Percentiles rank a stretch among this genome's conserved stretches.
Evolutionary conservation across 2,888 invertebrate genomes (phyloP).

Genomic region (Orthosia gothica): DNA sequence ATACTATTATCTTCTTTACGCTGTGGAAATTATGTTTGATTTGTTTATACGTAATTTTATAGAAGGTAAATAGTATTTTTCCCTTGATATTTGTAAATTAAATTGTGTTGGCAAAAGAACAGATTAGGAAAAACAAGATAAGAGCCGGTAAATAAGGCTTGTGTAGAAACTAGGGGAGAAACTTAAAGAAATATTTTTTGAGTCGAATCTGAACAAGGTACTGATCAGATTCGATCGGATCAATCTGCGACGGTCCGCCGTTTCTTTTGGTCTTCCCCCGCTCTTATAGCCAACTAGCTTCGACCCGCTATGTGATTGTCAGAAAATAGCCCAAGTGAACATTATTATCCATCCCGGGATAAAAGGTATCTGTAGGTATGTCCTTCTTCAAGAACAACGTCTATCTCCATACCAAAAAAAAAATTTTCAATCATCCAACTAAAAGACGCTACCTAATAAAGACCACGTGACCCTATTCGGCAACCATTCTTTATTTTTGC

Average conservation of each 20-base stretch:
- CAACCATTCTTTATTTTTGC: background rate
- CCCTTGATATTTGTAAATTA: background rate
- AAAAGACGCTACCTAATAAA: background rate
- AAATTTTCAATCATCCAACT: no score
- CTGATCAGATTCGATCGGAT: no score
- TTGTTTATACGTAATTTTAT: slow-evolving; percentile 20
- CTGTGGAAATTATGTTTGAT: slow-evolving; percentile 34
- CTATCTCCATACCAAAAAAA: no score
- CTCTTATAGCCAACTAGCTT: no score
- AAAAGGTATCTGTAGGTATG: no score
- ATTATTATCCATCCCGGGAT: no score
- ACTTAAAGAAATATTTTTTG: background rate
- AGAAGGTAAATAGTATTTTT: background rate
- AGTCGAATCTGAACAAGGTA: background rate
- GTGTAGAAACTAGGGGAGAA: background rate
- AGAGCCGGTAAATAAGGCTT: background rate
- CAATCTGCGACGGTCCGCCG: no score
- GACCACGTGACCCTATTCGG: background rate
- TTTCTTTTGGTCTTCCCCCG: no score
- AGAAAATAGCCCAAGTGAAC: no score
- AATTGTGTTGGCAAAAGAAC: background rate
- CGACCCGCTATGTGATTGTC: no score
- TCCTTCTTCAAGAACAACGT: no score
- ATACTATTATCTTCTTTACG: slow-evolving; percentile 59
- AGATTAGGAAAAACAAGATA: background rate